phyloP scores from a whole-genome alignment of 1,140 invertebrate genomes.

The Meloidogyne exigua region DNA sequence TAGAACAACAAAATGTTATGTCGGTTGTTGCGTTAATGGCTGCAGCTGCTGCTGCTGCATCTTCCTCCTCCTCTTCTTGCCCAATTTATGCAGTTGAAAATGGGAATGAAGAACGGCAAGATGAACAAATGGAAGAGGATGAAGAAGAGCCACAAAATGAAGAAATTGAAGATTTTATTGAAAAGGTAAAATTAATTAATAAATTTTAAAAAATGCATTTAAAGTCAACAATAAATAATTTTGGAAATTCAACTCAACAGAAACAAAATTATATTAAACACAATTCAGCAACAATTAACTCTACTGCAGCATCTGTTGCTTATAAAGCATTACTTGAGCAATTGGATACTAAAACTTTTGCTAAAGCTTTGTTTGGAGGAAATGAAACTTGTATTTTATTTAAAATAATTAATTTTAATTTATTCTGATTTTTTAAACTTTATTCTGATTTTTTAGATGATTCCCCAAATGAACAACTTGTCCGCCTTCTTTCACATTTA shows the following conservation, averaged over 20 bases:
- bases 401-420: too few relatives aligned
- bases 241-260: neutral
- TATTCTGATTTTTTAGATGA: neutral
- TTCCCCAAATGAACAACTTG: slow-evolving; percentile 12
- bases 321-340: slow-evolving; percentile 27
- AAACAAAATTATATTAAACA: neutral
- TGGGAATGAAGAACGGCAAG: neutral
- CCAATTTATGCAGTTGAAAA: neutral
- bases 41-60: neutral
- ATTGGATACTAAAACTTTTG: slow-evolving; percentile 17
- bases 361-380: slow-evolving; percentile 16
- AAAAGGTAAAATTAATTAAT: neutral
- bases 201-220: neutral
- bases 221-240: neutral
- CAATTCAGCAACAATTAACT: neutral
- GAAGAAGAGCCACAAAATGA: neutral
- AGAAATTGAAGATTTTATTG: neutral
- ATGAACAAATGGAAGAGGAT: neutral
- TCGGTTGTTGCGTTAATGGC: neutral
- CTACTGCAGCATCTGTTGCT: slow-evolving; percentile 18
- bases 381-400: neutral
- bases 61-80: neutral
- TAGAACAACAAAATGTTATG: neutral
- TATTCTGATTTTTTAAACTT: too few relatives aligned
- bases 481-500: slow-evolving; percentile 14